Base-by-base conservation (phyloP, 2,113 vertebrate genomes). In the Festucalex cinctus region DNA sequence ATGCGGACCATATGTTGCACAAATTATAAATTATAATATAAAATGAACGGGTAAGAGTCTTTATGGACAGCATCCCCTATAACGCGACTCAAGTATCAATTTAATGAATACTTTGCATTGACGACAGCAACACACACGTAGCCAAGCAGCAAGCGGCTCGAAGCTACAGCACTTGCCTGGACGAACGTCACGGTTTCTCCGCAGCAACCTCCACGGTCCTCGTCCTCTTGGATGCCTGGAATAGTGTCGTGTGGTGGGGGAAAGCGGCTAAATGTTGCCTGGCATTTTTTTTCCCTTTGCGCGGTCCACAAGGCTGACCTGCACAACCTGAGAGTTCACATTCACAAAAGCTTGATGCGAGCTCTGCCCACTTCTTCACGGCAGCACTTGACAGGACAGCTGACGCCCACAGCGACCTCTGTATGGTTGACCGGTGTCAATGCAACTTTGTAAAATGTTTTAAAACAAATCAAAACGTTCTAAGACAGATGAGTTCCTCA, bases 161-260 rank as follows among this genome's bases (percentile, higher is more conserved):
- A 24, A 72, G 63, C 60, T 49, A 20, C 37, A 57, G 13, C 61
- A 81, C 86, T 82, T 70, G n/a, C 82, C 84, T 85, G 65, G 67
- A 26, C 12, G 63, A 73, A 78, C 65, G 76, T 73, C 68, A 70
- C 20, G 37, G 53, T 48, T 28, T 24, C 36, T 24, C 61, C n/a
- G 28, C 13, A 16, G 60, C 10, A 5, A 22, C 7, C 3, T 43
- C 37, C 0, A 65, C 3, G 24, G 16, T 16, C 2, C 22, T 60
- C 14, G n/a, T 60, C 14, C 28, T 74, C 28, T 17, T 5, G 26
- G 1, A 26, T 41, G n/a, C 22, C 39, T 26, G 60, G 39, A 43
- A 43, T 43, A 16, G 14, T 24, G 39, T 43, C 39, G 14, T 26
- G 14, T 43, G 39, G 39, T 26, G 22, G 16, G 14, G 22, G 14